Percentiles rank a stretch among this genome's conserved stretches.
phyloP scores from a whole-genome alignment of 2,888 invertebrate species.

The Trachelus troglodyta region DNA sequence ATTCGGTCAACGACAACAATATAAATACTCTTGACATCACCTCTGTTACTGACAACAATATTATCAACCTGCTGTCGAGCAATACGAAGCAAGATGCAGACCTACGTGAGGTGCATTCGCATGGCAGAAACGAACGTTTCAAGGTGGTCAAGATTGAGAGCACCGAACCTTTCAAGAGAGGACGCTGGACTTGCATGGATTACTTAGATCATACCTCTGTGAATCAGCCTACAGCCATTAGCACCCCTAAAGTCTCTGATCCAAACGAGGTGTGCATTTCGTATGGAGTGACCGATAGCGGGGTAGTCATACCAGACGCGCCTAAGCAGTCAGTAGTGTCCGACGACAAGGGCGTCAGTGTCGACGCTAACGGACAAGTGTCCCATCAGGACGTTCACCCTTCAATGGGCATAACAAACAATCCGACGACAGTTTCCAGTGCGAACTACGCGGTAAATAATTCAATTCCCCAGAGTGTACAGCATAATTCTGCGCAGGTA shows the following conservation, averaged over 20 bases:
- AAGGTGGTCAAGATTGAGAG: slow-evolving; percentile 96
- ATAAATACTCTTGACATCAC: slow-evolving; percentile 58
- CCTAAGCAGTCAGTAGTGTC: slow-evolving; percentile 44
- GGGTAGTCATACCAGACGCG: slow-evolving; percentile 55
- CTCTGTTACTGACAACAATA: slow-evolving; percentile 63
- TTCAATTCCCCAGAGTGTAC: slow-evolving; percentile 67
- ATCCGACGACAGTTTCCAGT: slow-evolving; percentile 52
- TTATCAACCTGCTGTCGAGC: slow-evolving; percentile 61
- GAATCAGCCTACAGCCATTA: slow-evolving; percentile 57
- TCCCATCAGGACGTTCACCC: slow-evolving; percentile 50
- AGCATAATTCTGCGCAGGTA: slow-evolving; percentile 70
- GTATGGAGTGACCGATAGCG: slow-evolving; percentile 61
- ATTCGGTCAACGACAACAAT: slow-evolving; percentile 59
- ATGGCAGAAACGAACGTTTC: slow-evolving; percentile 84
- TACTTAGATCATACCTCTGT: slow-evolving; percentile 85
- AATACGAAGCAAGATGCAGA: slow-evolving; percentile 67
- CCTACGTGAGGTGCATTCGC: slow-evolving; percentile 75
- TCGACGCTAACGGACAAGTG: slow-evolving; percentile 58
- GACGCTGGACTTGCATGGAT: slow-evolving; percentile 95
- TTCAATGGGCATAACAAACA: slow-evolving; percentile 41
- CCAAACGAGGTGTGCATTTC: slow-evolving; percentile 65
- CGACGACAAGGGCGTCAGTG: slow-evolving; percentile 48
- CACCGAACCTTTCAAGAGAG: slow-evolving; percentile 92
- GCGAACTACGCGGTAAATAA: slow-evolving; percentile 47
- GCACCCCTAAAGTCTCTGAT: slow-evolving; percentile 56